phyloP scores from a whole-genome alignment of 2,113 vertebrate genomes.

The Chaetodon trifascialis region DNA sequence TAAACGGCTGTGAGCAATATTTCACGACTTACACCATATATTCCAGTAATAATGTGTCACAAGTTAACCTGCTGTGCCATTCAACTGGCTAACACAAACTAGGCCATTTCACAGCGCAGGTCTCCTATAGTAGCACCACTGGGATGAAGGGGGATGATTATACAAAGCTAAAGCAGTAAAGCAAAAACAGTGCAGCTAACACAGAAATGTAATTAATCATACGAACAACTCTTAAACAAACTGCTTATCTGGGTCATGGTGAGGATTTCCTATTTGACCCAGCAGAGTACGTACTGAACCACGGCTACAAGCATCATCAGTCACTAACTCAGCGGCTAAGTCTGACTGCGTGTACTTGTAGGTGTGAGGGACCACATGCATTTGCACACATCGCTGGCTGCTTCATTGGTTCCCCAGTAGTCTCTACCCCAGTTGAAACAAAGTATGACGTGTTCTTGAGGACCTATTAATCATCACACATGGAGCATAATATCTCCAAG shows the following conservation, averaged over 20 bases:
- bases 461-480: conserved; percentile 68
- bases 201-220: conserved; percentile 55
- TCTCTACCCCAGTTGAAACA: conserved; percentile 34
- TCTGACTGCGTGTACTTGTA: neutral
- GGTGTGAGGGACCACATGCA: conserved; percentile 5
- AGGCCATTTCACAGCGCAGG: conserved; percentile 47
- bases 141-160: conserved; percentile 28
- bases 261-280: conserved; percentile 57
- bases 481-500: conserved; percentile 58
- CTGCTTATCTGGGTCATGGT: conserved; percentile 58
- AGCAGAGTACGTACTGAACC: conserved; percentile 41
- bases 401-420: conserved; percentile 26
- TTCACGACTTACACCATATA: neutral
- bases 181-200: conserved; percentile 30
- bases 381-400: conserved; percentile 41
- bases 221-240: conserved; percentile 42
- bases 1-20: neutral
- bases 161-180: conserved; percentile 3
- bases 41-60: neutral
- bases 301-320: conserved; percentile 3
- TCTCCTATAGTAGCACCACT: conserved; percentile 15
- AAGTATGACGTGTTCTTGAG: conserved; percentile 42
- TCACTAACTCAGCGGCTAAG: conserved; percentile 28
- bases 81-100: conserved; percentile 16
- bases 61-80: conserved; percentile 27